phyloP scores from a whole-genome alignment of 1,140 invertebrate genomes.

The Euwallacea similis region DNA sequence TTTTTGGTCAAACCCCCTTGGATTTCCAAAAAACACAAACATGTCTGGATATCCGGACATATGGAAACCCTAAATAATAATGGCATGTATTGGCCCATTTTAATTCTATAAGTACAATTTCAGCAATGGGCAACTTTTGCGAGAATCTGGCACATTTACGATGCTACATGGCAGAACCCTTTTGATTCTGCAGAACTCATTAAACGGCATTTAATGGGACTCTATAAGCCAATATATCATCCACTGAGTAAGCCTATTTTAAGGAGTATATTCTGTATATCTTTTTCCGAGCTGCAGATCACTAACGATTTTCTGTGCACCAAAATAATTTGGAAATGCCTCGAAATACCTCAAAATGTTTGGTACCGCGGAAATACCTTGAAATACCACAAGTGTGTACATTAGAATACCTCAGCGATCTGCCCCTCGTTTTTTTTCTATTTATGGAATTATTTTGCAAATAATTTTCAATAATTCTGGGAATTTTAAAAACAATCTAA shows the following conservation, averaged over 20 bases:
- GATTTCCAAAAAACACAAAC: too few species aligned
- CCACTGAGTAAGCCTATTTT: conserved; percentile 68
- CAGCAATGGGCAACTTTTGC: conserved; percentile 97
- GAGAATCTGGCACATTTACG: conserved; percentile 89
- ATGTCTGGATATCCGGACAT: background rate
- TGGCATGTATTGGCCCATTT: conserved; percentile 42
- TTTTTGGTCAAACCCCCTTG: too few species aligned
- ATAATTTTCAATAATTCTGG: too few species aligned
- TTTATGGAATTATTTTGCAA: too few species aligned
- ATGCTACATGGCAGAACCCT: conserved; percentile 95
- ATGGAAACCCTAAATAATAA: background rate
- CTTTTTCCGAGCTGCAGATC: background rate
- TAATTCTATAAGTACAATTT: background rate
- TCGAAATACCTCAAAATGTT: too few species aligned
- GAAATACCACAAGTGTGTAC: too few species aligned
- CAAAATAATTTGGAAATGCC: too few species aligned
- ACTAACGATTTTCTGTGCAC: background rate
- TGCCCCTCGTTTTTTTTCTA: too few species aligned
- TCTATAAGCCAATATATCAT: conserved; percentile 92
- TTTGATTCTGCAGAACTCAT: conserved; percentile 77
- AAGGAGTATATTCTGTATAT: too few species aligned
- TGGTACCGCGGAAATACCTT: too few species aligned
- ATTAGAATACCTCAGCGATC: too few species aligned
- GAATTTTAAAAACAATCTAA: too few species aligned
- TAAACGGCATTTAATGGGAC: conserved; percentile 78